These are phyloP conservation scores for Piezodorus guildinii DNA, from an alignment of 1,140 invertebrate species.

Conservation along the genomic window DNA sequence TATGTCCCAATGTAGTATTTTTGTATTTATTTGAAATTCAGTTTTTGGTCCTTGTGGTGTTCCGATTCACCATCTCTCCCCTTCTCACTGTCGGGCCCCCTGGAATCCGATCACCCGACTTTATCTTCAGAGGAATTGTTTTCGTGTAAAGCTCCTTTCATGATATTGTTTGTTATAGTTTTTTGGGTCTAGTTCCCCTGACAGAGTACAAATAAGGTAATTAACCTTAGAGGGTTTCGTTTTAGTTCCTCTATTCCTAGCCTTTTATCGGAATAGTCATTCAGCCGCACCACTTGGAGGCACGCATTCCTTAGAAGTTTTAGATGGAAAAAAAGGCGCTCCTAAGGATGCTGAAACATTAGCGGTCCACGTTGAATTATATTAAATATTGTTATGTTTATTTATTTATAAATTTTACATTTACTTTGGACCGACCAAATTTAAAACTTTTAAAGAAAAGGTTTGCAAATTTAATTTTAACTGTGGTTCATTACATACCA, in stretches of 20 bases:
- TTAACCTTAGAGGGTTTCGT: neutral
- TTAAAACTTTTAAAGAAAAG: no score
- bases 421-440: no score
- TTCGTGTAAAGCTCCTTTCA: neutral
- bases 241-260: no score
- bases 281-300: neutral
- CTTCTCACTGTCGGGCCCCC: neutral
- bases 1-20: neutral
- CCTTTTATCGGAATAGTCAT: neutral
- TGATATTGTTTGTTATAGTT: neutral
- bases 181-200: neutral
- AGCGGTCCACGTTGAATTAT: no score
- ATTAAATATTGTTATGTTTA: no score
- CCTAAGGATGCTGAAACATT: neutral
- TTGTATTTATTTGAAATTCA: neutral
- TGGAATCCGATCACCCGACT: neutral
- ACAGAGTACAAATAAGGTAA: neutral
- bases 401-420: no score
- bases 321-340: neutral
- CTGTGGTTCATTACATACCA: no score
- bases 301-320: neutral
- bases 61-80: neutral
- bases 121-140: neutral
- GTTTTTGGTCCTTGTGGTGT: neutral
- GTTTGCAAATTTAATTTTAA: no score